phyloP scores from a whole-genome alignment of 1,140 invertebrate species.

The Yoshiicerus persimilis region DNA sequence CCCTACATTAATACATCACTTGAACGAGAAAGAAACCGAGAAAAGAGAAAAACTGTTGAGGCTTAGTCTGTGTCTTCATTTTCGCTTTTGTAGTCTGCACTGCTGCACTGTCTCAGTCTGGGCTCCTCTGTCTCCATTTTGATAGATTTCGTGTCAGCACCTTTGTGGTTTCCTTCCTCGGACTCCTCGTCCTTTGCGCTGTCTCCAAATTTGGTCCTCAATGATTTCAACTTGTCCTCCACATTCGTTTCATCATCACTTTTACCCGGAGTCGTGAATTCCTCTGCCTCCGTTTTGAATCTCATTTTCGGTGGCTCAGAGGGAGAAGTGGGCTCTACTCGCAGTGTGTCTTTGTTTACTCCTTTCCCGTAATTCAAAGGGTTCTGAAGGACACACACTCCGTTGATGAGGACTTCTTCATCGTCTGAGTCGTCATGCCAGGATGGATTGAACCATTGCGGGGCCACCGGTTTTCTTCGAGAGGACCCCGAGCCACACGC shows the following conservation, averaged over 20 bases:
- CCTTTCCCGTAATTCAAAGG: slow-evolving; percentile 29
- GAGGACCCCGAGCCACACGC: slow-evolving; percentile 57
- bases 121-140: slow-evolving; percentile 1
- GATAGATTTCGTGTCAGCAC: slow-evolving; percentile 28
- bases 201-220: not conserved
- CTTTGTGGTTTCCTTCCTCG: not conserved
- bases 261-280: not conserved
- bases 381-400: slow-evolving; percentile 75
- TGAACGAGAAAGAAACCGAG: not conserved
- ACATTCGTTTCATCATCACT: slow-evolving; percentile 30
- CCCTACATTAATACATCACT: not conserved
- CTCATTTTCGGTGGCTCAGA: not conserved
- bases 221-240: not conserved
- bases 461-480: slow-evolving; percentile 87
- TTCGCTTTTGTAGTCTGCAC: slow-evolving; percentile 31
- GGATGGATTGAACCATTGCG: slow-evolving; percentile 95
- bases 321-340: slow-evolving; percentile 11
- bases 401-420: slow-evolving; percentile 82
- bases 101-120: not conserved
- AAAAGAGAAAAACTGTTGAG: not conserved
- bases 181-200: not conserved
- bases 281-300: slow-evolving; percentile 22
- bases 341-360: not conserved
- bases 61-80: slow-evolving; percentile 24
- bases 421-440: slow-evolving; percentile 68